Evolutionary conservation across 2,113 vertebrate genomes (phyloP), one percentile per base, ranked within the genome.

Genomic region (Orthonyx spaldingii): DNA sequence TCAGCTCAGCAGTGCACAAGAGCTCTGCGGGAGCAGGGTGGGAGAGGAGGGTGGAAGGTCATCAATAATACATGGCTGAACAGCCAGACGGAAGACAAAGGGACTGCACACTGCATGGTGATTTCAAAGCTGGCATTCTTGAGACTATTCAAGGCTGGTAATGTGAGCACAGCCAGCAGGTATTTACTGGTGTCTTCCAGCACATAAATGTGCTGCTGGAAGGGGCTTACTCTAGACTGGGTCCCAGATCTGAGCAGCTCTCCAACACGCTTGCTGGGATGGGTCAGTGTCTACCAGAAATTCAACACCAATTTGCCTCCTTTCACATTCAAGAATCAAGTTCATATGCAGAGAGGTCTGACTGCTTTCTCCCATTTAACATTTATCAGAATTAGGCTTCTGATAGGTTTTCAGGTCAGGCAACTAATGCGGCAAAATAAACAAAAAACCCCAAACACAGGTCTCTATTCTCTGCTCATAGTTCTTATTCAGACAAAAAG

Each of bases 61-160:
- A 94, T 97, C 94, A 96, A 93, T 97, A 96, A 98, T 97, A 50
- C 59, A 97, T 65, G 55, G 39, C 76, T 61, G 12, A 89, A 33
- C 83, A 94, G 93, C 44, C 85, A 87, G 75, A 65, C 14, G 10
- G n/a, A 49, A 84, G 88, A 30, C 49, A 2, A 39, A 72, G 78
- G 84, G 59, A 59, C 78, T 26, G 64, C 57, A 37, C 6, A 2
- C 68, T 37, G 74, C 84, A 57, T 11, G 35, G 52, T 3, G 85
- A 81, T 75, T 91, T 95, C 93, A 96, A 94, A 96, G 93, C 55
- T 68, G 57, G 14, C 0, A 0, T 19, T 95, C 78, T 33, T 21
- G 21, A 85, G 50, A 44, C 39, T 2, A 1, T n/a, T 80, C 69
- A 21, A 50, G 61, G 81, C 42, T 39, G 33, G 15, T 82, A 77